phyloP scores from a whole-genome alignment of 2,113 vertebrate genomes.

The Planiliza haematocheilus region DNA sequence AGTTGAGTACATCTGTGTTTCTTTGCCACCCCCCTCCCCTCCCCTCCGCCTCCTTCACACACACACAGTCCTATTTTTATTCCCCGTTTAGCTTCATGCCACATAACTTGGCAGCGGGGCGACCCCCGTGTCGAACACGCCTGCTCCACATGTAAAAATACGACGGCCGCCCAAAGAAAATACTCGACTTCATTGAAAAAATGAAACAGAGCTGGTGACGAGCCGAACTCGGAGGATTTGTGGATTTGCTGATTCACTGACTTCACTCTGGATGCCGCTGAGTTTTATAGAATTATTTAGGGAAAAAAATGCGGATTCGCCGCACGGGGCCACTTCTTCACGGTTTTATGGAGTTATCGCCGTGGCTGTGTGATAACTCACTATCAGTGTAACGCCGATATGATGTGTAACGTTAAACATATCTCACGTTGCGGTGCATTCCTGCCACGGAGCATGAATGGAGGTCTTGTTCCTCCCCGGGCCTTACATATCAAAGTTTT shows the following conservation, averaged over 20 bases:
- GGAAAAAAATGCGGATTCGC: constrained; percentile 20
- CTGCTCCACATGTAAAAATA: constrained; percentile 81
- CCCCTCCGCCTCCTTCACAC: neutral
- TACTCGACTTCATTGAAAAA: constrained; percentile 61
- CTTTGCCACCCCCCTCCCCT: constrained; percentile 30
- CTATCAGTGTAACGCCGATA: constrained; percentile 5
- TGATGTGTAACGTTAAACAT: constrained; percentile 28
- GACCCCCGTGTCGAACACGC: constrained; percentile 74
- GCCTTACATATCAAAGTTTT: constrained; percentile 49
- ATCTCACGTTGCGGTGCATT: constrained; percentile 17
- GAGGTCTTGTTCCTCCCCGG: constrained; percentile 40
- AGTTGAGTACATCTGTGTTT: constrained; percentile 61
- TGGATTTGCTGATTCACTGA: constrained; percentile 49
- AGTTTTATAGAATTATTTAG: constrained; percentile 36
- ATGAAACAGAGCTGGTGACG: constrained; percentile 43
- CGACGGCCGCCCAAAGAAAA: constrained; percentile 79
- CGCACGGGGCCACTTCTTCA: neutral
- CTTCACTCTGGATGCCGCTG: constrained; percentile 39
- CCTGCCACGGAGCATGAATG: constrained; percentile 40
- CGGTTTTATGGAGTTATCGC: neutral
- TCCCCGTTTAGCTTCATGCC: constrained; percentile 82
- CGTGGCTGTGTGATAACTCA: neutral
- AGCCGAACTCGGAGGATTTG: constrained; percentile 55
- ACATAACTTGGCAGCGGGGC: constrained; percentile 79
- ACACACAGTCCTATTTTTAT: constrained; percentile 75